Evolutionary conservation across 2,113 vertebrate species (phyloP).

Genomic region (Falcunculus frontatus): DNA sequence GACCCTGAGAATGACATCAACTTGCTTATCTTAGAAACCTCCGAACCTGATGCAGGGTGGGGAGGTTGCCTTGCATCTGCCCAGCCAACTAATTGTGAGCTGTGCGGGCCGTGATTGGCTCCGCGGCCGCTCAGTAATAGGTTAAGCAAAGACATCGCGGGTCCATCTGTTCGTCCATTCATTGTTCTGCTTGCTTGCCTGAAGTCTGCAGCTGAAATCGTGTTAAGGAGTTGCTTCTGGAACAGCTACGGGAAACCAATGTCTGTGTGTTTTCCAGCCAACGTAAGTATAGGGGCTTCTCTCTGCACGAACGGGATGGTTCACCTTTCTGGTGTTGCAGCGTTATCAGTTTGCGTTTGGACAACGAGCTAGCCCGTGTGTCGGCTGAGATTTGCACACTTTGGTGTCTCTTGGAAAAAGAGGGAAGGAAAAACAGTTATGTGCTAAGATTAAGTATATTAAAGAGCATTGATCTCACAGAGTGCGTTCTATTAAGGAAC

Average conservation of each 20-base stretch:
- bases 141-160: slow-evolving; percentile 88
- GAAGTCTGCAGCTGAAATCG: slow-evolving; percentile 77
- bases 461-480: not conserved
- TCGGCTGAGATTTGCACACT: not conserved
- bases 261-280: slow-evolving; percentile 76
- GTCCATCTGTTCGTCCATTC: slow-evolving; percentile 94
- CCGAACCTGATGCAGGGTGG: slow-evolving; percentile 76
- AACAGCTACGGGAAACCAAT: slow-evolving; percentile 75
- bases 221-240: slow-evolving; percentile 79
- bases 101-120: slow-evolving; percentile 80
- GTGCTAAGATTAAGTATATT: not conserved
- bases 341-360: not conserved
- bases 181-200: slow-evolving; percentile 86
- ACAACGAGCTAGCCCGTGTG: not conserved
- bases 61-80: slow-evolving; percentile 84
- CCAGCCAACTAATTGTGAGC: slow-evolving; percentile 83
- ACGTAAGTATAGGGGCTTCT: slow-evolving; percentile 74
- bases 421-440: not conserved
- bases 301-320: slow-evolving; percentile 17
- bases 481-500: not conserved
- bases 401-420: not conserved
- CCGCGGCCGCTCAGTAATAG: slow-evolving; percentile 74
- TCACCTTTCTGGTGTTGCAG: slow-evolving; percentile 28
- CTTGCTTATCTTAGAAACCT: slow-evolving; percentile 88
- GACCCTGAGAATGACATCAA: slow-evolving; percentile 85